Percentiles rank a stretch among this genome's conserved stretches.
phyloP scores from a whole-genome alignment of 2,888 invertebrate species.

The Xestoiulus laeticollis region DNA sequence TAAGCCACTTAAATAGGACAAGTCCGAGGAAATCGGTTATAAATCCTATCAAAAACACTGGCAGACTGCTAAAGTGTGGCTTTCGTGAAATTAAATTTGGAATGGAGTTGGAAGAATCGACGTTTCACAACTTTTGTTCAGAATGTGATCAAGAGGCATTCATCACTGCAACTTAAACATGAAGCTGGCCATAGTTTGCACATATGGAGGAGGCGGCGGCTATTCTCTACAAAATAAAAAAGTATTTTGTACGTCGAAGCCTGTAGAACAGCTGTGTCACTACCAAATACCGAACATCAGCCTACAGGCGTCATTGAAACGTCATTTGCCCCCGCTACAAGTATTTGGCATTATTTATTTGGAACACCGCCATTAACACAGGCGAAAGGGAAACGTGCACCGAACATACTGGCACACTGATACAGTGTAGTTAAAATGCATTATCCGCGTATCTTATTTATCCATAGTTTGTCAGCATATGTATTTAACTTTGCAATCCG shows the following conservation, averaged over 20 bases:
- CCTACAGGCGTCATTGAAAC: constrained; percentile 3
- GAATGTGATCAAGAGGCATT: too few relatives aligned
- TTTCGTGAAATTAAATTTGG: too few relatives aligned
- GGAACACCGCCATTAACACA: not conserved
- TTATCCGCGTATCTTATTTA: not conserved
- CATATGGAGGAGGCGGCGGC: not conserved
- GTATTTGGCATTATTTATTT: constrained; percentile 4
- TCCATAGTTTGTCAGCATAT: not conserved
- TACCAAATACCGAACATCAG: not conserved
- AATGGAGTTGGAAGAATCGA: too few relatives aligned
- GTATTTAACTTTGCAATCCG: not conserved
- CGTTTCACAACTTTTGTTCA: too few relatives aligned
- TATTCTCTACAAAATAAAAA: not conserved
- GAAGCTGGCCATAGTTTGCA: not conserved
- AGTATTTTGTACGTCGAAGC: not conserved
- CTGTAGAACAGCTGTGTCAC: not conserved
- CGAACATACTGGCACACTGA: not conserved
- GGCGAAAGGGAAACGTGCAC: not conserved
- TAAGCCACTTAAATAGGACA: too few relatives aligned
- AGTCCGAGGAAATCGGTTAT: too few relatives aligned
- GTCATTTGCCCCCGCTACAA: constrained; percentile 2
- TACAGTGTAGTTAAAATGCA: not conserved
- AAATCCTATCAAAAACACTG: too few relatives aligned
- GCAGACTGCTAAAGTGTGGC: too few relatives aligned
- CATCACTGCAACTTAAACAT: not conserved